Percentiles rank a stretch among this genome's conserved stretches.
These are phyloP conservation scores for Trachelus stipa DNA, from an alignment of 2,888 invertebrate species.

Conservation along the genomic window DNA sequence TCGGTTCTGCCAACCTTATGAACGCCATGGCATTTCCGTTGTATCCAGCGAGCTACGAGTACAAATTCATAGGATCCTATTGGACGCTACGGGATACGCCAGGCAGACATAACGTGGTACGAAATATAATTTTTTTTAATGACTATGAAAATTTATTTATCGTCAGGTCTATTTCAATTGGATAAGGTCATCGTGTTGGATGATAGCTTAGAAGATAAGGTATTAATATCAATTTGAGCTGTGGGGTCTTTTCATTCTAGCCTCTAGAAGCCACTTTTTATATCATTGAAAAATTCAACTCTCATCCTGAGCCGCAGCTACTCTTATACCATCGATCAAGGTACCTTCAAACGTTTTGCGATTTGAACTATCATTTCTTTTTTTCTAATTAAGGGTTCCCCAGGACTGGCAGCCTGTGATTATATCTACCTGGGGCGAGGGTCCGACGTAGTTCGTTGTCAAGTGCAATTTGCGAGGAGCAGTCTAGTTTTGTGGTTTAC, in stretches of 20 bases:
- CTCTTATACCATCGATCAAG: neutral
- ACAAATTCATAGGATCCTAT: neutral
- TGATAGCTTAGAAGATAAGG: neutral
- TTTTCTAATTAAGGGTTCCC: neutral
- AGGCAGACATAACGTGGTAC: neutral
- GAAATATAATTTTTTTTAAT: neutral
- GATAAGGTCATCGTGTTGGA: neutral
- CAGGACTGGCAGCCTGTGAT: neutral
- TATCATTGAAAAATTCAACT: neutral
- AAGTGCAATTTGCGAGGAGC: neutral
- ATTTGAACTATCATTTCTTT: neutral
- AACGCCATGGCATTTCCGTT: constrained; percentile 1
- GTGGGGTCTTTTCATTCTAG: neutral
- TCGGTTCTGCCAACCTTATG: constrained; percentile 25
- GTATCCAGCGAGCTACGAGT: neutral
- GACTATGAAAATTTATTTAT: neutral
- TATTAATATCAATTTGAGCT: neutral
- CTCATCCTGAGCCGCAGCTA: neutral
- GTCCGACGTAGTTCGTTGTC: neutral
- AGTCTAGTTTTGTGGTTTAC: neutral
- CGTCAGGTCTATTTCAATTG: neutral
- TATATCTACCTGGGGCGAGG: neutral
- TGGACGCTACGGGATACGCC: neutral
- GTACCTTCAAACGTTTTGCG: neutral
- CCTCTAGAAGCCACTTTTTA: neutral